phyloP scores from a whole-genome alignment of 2,113 vertebrate genomes.

The Poecilia latipinna region DNA sequence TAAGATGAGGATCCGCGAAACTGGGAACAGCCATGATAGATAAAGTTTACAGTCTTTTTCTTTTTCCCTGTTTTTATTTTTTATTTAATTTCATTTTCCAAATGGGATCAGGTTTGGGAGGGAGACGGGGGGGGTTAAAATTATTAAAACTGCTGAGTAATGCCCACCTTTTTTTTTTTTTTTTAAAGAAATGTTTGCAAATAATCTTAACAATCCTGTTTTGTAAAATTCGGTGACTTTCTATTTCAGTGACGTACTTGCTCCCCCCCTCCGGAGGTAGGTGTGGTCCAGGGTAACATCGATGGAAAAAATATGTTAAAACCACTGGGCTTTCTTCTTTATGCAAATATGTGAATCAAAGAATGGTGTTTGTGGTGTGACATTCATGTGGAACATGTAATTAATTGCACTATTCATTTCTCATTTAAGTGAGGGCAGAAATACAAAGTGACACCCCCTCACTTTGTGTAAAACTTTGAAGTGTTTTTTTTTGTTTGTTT shows the following conservation, averaged over 20 bases:
- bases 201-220: constrained; percentile 61
- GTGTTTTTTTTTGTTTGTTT: constrained; percentile 77
- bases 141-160: constrained; percentile 68
- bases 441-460: constrained; percentile 81
- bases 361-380: constrained; percentile 63
- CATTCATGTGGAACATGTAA: constrained; percentile 80
- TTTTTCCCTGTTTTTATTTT: constrained; percentile 18
- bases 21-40: constrained; percentile 63
- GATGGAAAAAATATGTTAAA: constrained; percentile 42
- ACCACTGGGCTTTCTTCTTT: constrained; percentile 68
- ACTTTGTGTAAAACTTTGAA: constrained; percentile 86
- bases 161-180: constrained; percentile 51
- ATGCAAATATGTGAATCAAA: constrained; percentile 78
- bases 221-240: constrained; percentile 35
- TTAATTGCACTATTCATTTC: constrained; percentile 79
- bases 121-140: not conserved
- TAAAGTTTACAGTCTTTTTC: constrained; percentile 67
- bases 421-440: constrained; percentile 54
- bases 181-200: constrained; percentile 47
- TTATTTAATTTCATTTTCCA: constrained; percentile 15
- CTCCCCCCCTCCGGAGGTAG: constrained; percentile 24
- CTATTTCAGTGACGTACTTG: constrained; percentile 30
- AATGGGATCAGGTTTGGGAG: constrained; percentile 10
- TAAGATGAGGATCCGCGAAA: constrained; percentile 51
- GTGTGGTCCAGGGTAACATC: constrained; percentile 56